Percentiles rank a stretch among this genome's conserved stretches.
These are phyloP conservation scores for Lipophrys pholis DNA, from an alignment of 2,113 vertebrate genomes.

Conservation along the genomic window DNA sequence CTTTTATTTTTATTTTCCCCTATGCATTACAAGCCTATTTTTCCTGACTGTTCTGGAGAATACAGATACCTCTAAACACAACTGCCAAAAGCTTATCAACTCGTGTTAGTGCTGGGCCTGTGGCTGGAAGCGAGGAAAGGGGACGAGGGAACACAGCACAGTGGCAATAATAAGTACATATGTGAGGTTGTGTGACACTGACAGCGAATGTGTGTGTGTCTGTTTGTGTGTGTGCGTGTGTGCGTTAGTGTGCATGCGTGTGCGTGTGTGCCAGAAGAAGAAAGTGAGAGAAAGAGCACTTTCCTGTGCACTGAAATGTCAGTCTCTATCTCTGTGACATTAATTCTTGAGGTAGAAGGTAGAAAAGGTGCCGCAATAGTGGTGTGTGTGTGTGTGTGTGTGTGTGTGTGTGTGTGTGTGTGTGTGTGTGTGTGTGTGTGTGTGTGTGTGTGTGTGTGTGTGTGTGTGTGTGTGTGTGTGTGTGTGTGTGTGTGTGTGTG, in stretches of 20 bases:
- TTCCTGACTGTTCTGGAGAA: constrained; percentile 11
- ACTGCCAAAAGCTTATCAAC: constrained; percentile 41
- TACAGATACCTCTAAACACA: background rate
- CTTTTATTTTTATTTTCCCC: too few species aligned
- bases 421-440: background rate
- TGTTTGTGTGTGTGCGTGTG: constrained; percentile 8
- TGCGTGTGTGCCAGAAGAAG: constrained; percentile 6
- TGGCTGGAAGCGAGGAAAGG: constrained; percentile 8
- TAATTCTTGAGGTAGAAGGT: constrained; percentile 38
- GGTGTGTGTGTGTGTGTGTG: background rate
- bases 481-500: too few species aligned
- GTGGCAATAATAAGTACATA: constrained; percentile 20
- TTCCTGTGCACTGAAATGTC: constrained; percentile 25
- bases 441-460: too few species aligned
- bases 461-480: too few species aligned
- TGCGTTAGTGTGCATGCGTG: background rate
- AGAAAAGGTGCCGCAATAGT: constrained; percentile 9
- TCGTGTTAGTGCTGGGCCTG: constrained; percentile 16
- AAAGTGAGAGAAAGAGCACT: constrained; percentile 5
- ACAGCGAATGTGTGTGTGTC: constrained; percentile 5
- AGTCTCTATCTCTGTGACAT: constrained; percentile 32
- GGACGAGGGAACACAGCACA: constrained; percentile 21
- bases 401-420: background rate
- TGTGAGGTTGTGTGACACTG: constrained; percentile 3
- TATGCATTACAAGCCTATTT: background rate